Conservation (phyloP, 2,797 vertebrate species). For the Tangara arthus region DNA sequence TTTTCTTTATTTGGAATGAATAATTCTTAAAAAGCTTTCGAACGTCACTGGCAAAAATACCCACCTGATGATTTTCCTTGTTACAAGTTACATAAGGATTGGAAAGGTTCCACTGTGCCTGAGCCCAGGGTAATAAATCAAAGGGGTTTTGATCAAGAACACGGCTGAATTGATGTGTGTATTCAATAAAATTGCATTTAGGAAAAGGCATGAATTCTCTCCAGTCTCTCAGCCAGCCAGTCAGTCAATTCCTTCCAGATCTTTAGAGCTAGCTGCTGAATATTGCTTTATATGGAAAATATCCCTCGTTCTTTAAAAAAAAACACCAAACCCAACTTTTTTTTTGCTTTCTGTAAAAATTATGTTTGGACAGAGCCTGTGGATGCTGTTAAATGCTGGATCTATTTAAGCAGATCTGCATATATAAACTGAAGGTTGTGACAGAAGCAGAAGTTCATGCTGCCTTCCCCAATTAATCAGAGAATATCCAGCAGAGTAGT, state of each 20-base stretch:
- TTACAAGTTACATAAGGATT: background rate
- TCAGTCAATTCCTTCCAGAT: background rate
- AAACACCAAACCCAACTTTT: rapidly evolving
- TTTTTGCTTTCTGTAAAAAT: background rate
- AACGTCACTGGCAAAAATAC: background rate
- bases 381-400: background rate
- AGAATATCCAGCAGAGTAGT: background rate
- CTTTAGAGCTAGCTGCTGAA: background rate
- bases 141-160: background rate
- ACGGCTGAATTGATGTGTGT: background rate
- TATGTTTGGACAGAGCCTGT: background rate
- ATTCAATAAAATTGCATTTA: background rate
- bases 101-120: background rate
- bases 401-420: background rate
- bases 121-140: background rate
- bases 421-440: background rate
- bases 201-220: background rate
- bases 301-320: background rate
- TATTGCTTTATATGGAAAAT: background rate
- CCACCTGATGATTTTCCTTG: background rate
- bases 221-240: background rate
- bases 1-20: conserved; percentile 6
- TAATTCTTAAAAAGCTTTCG: conserved; percentile 6
- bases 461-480: background rate
- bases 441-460: background rate